A percentile compares a stretch with the other conserved stretches of the same genome.
Conservation (phyloP, 2,113 vertebrate species). For the Centropus bengalensis region DNA sequence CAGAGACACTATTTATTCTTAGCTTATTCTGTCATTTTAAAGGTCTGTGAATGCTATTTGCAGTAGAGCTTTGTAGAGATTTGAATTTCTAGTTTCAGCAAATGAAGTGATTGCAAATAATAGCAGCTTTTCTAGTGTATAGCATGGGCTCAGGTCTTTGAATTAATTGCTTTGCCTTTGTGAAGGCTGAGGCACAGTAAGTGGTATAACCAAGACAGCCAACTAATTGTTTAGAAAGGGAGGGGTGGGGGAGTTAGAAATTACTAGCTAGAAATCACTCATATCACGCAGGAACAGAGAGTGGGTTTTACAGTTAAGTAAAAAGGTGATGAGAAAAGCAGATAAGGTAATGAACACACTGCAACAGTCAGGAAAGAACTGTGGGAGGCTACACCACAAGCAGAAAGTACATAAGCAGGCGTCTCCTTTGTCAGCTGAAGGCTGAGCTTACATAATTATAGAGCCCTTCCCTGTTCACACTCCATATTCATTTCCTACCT, state of each 20-base stretch:
- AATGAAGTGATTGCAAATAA: constrained; percentile 47
- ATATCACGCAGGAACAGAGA: not conserved
- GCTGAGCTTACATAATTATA: not conserved
- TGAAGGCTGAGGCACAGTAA: constrained; percentile 5
- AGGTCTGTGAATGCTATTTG: not conserved
- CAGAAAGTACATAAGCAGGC: not conserved
- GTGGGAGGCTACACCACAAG: not conserved
- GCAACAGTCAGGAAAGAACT: not conserved
- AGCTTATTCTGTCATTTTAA: not conserved
- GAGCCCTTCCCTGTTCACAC: not conserved
- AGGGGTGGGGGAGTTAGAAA: not conserved
- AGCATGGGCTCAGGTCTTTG: not conserved
- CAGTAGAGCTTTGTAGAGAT: constrained; percentile 9
- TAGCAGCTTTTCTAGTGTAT: constrained; percentile 1
- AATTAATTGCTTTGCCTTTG: constrained; percentile 41
- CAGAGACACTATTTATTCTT: not conserved
- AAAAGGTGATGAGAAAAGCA: not conserved
- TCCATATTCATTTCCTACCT: constrained; percentile 14
- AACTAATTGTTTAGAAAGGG: not conserved
- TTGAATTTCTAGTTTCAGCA: constrained; percentile 30
- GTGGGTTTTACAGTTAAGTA: not conserved
- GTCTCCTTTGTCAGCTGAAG: not conserved
- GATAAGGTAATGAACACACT: not conserved
- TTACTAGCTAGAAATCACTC: not conserved
- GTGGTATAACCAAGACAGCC: not conserved